A percentile compares a stretch with the other conserved stretches of the same genome.
phyloP scores from a whole-genome alignment of 2,797 vertebrate genomes.

The Enteromius mattozi region DNA sequence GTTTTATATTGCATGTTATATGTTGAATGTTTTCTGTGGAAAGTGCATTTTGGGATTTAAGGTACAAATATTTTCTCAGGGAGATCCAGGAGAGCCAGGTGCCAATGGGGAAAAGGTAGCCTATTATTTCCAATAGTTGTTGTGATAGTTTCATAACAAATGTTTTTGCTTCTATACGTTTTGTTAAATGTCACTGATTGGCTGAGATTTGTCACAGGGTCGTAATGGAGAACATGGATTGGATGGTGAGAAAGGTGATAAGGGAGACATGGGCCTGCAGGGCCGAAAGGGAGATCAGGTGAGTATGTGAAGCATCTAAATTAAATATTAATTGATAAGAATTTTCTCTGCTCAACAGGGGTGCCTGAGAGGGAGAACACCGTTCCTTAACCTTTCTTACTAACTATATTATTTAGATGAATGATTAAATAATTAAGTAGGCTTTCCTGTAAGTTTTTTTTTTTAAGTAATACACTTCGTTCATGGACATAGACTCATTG shows the following conservation, averaged over 20 bases:
- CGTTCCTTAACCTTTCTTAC: constrained; percentile 7
- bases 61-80: constrained; percentile 71
- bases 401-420: constrained; percentile 32
- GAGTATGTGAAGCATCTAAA: constrained; percentile 52
- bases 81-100: constrained; percentile 85
- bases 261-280: constrained; percentile 82
- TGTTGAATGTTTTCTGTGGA: neutral
- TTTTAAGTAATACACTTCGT: neutral
- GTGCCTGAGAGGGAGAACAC: neutral
- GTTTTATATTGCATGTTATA: neutral
- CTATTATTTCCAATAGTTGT: neutral
- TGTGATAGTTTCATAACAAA: neutral
- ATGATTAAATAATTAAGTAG: constrained; percentile 14
- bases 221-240: constrained; percentile 80
- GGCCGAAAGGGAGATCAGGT: constrained; percentile 84
- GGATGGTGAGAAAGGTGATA: constrained; percentile 83
- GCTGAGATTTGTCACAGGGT: constrained; percentile 74
- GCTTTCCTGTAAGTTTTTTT: neutral
- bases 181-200: neutral
- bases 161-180: neutral
- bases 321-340: constrained; percentile 17
- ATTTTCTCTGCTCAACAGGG: neutral
- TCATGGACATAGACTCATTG: neutral
- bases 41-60: constrained; percentile 16
- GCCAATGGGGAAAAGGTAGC: constrained; percentile 80